Evolutionary conservation across 2,113 vertebrate species (phyloP).

Genomic region (Lepus europaeus): DNA sequence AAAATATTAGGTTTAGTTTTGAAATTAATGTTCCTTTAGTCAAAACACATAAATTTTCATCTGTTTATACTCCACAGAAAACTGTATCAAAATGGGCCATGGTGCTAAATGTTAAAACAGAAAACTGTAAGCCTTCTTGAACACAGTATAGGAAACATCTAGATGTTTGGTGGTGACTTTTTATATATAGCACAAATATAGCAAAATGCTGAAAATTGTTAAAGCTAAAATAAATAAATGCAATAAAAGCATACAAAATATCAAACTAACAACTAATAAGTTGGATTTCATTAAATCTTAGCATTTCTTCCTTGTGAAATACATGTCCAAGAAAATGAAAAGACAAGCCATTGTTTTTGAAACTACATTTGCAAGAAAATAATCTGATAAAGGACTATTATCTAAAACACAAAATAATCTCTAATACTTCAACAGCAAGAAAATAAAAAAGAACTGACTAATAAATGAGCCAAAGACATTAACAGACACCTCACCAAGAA

Average conservation of each 20-base stretch:
- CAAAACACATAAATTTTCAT: neutral
- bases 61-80: neutral
- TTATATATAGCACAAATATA: neutral
- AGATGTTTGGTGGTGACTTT: neutral
- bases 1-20: neutral
- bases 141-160: neutral
- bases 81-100: neutral
- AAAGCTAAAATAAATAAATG: no score
- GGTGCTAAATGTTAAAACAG: neutral
- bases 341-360: neutral
- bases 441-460: neutral
- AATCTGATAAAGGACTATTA: neutral
- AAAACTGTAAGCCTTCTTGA: neutral
- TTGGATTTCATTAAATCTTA: neutral
- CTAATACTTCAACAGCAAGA: neutral
- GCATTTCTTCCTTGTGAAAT: neutral
- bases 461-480: neutral
- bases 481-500: neutral
- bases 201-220: no score
- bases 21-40: neutral
- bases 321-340: neutral
- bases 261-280: neutral
- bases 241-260: neutral
- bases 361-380: neutral
- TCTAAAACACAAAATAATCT: neutral